Conservation (phyloP, 2,797 vertebrate species). For the Amphiprion clarkii region DNA sequence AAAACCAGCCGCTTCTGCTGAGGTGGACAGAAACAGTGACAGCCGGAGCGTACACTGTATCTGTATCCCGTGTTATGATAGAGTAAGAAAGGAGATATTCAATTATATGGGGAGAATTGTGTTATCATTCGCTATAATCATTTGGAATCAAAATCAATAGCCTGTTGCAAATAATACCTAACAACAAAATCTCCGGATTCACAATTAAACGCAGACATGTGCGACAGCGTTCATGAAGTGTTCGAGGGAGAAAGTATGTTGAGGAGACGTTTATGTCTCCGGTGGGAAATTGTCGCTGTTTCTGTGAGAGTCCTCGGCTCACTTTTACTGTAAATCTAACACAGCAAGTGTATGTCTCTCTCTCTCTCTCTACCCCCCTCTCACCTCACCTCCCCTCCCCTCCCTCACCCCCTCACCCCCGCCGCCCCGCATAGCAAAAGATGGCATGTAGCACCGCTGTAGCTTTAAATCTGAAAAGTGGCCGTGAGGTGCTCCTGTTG, state of each 20-base stretch:
- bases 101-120: conserved; percentile 53
- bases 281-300: conserved; percentile 55
- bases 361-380: not conserved
- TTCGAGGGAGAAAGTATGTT: conserved; percentile 11
- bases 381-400: not conserved
- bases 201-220: conserved; percentile 32
- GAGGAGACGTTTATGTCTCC: conserved; percentile 48
- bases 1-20: conserved; percentile 81
- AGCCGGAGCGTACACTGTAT: conserved; percentile 58
- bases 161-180: conserved; percentile 51
- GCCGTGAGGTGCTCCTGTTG: conserved; percentile 69
- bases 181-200: conserved; percentile 33
- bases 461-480: conserved; percentile 76
- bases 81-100: conserved; percentile 69
- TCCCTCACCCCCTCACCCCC: not conserved
- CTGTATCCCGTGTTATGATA: conserved; percentile 73
- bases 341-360: conserved; percentile 17
- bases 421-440: conserved; percentile 44
- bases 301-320: conserved; percentile 26
- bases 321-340: conserved; percentile 60
- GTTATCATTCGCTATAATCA: conserved; percentile 61
- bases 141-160: conserved; percentile 65
- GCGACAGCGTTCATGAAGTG: conserved; percentile 16
- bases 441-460: conserved; percentile 60
- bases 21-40: conserved; percentile 81